Conservation (phyloP, 2,797 vertebrate genomes). For the Peromyscus melanophrys region DNA sequence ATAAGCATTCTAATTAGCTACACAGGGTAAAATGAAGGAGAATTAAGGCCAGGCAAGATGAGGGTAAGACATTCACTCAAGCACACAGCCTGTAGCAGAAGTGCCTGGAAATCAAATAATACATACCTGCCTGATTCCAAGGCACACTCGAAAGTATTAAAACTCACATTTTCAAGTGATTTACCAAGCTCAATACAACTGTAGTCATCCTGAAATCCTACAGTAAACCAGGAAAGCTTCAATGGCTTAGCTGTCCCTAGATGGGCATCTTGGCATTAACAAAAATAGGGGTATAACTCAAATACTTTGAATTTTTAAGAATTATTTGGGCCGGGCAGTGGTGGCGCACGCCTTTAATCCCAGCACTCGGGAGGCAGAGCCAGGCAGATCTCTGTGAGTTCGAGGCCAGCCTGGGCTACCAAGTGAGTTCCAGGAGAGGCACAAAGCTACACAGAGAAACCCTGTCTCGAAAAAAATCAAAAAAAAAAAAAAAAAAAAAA, state of each 20-base stretch:
- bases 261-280: not conserved
- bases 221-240: not conserved
- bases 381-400: too few species aligned
- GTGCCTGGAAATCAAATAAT: not conserved
- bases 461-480: too few species aligned
- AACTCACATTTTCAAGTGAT: not conserved
- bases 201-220: not conserved
- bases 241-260: not conserved
- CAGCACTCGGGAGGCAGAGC: too few species aligned
- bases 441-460: too few species aligned
- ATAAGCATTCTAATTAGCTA: not conserved
- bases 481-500: not conserved
- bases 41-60: not conserved
- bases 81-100: not conserved
- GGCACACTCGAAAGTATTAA: not conserved
- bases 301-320: not conserved
- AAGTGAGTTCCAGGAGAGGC: too few species aligned
- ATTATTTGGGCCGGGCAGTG: too few species aligned
- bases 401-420: too few species aligned
- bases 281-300: not conserved
- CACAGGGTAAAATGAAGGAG: not conserved
- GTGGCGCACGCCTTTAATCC: too few species aligned
- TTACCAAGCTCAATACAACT: not conserved
- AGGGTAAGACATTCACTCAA: not conserved
- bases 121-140: not conserved